These are phyloP conservation scores for Esox masquinongy DNA, from an alignment of 2,797 vertebrate species.

Conservation along the genomic window DNA sequence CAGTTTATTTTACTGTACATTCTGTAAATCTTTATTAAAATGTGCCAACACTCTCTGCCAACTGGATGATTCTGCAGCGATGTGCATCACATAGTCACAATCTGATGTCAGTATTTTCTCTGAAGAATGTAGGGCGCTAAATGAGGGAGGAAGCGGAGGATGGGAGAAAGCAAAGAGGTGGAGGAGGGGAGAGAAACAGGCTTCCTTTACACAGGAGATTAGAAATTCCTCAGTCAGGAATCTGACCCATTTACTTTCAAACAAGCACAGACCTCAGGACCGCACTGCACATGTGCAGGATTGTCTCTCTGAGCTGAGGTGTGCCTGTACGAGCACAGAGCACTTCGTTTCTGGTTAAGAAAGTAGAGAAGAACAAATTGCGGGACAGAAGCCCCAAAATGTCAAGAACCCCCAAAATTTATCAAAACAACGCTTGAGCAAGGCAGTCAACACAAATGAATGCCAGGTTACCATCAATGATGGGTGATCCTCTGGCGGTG, in stretches of 20 bases:
- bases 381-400: no score
- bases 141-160: background rate
- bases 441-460: no score
- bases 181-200: constrained; percentile 49
- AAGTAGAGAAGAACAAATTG: no score
- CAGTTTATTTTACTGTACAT: no score
- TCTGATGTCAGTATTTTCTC: background rate
- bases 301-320: constrained; percentile 33
- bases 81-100: background rate
- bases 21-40: no score
- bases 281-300: constrained; percentile 62
- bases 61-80: background rate
- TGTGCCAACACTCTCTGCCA: no score
- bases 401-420: background rate
- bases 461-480: no score
- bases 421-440: no score
- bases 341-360: no score
- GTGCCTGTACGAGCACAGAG: constrained; percentile 30
- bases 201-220: constrained; percentile 66
- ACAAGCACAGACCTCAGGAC: constrained; percentile 60
- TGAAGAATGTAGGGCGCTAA: background rate
- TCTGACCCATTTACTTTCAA: constrained; percentile 78
- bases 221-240: constrained; percentile 70
- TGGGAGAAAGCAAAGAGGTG: background rate
- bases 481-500: no score